Evolutionary conservation across 1,140 invertebrate genomes (phyloP).

Genomic region (Tetramorium alpestre): DNA sequence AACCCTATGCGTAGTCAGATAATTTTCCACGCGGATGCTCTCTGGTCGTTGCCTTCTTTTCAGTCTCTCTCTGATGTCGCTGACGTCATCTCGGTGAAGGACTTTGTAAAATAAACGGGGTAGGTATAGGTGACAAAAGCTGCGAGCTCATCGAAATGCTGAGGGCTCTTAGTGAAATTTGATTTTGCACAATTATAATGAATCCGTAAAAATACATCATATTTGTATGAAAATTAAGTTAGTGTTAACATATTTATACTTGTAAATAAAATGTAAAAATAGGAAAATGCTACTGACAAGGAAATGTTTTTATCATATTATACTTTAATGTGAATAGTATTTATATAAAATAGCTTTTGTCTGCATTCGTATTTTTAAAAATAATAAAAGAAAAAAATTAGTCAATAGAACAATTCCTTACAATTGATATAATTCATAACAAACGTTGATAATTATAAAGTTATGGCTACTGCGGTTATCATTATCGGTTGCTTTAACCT

Average conservation of each 20-base stretch:
- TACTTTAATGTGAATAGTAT: background rate
- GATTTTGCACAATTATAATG: slow-evolving; percentile 15
- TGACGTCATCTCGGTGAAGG: background rate
- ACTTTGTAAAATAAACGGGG: slow-evolving; percentile 16
- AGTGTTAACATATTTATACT: background rate
- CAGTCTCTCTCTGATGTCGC: slow-evolving; percentile 1
- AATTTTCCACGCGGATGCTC: slow-evolving; percentile 45
- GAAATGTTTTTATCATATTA: background rate
- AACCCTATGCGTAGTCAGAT: slow-evolving; percentile 7
- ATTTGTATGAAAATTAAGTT: background rate
- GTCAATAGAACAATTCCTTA: background rate
- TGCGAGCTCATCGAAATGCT: background rate
- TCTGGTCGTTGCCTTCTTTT: slow-evolving; percentile 10
- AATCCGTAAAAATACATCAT: background rate
- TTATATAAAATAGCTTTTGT: background rate
- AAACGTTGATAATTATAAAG: slow-evolving; percentile 3
- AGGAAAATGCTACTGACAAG: background rate
- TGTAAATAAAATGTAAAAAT: background rate
- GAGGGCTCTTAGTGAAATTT: slow-evolving; percentile 27
- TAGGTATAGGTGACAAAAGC: slow-evolving; percentile 19
- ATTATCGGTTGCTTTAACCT: background rate
- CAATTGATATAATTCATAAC: background rate
- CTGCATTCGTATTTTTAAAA: too few relatives aligned
- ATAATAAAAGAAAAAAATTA: too few relatives aligned
- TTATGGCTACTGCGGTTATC: background rate